These are phyloP conservation scores for Yponomeuta malinellus DNA, from an alignment of 2,888 invertebrate species.

Conservation along the genomic window DNA sequence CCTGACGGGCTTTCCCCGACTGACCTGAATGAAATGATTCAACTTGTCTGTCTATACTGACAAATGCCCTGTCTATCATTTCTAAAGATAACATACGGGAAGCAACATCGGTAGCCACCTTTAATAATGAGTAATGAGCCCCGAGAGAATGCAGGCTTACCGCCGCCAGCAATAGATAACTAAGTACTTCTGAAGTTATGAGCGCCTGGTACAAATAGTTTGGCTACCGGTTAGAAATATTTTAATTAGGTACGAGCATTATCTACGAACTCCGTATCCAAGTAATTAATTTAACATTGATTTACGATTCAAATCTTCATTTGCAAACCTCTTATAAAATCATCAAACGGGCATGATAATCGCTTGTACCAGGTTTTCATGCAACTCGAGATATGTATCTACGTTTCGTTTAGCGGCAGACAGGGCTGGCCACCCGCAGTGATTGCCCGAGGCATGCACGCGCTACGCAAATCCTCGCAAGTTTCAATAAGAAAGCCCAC, in stretches of 20 bases:
- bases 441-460: slow-evolving; percentile 58
- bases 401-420: slow-evolving; percentile 11
- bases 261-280: background rate
- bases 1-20: no score
- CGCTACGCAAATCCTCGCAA: slow-evolving; percentile 38
- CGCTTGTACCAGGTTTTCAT: slow-evolving; percentile 14
- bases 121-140: slow-evolving; percentile 66
- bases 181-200: slow-evolving; percentile 11
- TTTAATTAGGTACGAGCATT: background rate
- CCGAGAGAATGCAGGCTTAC: slow-evolving; percentile 46
- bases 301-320: background rate
- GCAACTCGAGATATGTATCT: slow-evolving; percentile 12
- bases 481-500: background rate
- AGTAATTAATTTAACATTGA: background rate
- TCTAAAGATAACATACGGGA: slow-evolving; percentile 25
- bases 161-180: slow-evolving; percentile 8
- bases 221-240: slow-evolving; percentile 11
- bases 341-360: background rate
- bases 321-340: background rate
- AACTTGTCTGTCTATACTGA: background rate
- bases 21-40: no score
- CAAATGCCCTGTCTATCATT: slow-evolving; percentile 28
- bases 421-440: slow-evolving; percentile 51
- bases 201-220: slow-evolving; percentile 2
- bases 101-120: slow-evolving; percentile 57